phyloP scores from a whole-genome alignment of 1,140 invertebrate species.

The Zaprionus inermis region DNA sequence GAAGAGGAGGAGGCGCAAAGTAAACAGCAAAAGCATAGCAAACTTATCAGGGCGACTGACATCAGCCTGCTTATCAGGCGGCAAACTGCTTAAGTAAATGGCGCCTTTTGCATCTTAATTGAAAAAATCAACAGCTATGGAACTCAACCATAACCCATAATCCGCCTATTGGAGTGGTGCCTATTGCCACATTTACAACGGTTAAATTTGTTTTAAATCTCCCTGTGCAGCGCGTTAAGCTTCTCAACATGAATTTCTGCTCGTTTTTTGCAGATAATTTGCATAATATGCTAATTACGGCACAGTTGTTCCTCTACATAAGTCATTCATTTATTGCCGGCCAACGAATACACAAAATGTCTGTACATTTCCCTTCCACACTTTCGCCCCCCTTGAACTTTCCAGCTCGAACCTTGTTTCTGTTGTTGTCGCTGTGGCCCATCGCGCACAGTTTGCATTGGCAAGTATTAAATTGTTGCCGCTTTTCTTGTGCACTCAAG shows the following conservation, averaged over 20 bases:
- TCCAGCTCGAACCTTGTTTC: constrained; percentile 9
- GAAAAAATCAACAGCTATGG: constrained; percentile 47
- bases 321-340: constrained; percentile 68
- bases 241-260: constrained; percentile 16
- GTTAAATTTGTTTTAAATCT: constrained; percentile 8
- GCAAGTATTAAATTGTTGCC: constrained; percentile 56
- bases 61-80: constrained; percentile 26
- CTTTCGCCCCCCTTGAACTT: constrained; percentile 48
- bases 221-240: background rate
- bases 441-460: constrained; percentile 58
- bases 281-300: constrained; percentile 72
- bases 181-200: too few species aligned
- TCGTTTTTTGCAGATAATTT: constrained; percentile 51
- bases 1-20: background rate
- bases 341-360: constrained; percentile 14
- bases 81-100: constrained; percentile 48
- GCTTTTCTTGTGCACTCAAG: constrained; percentile 30
- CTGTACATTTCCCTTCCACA: constrained; percentile 45
- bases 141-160: constrained; percentile 43
- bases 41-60: constrained; percentile 59
- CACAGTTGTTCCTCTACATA: constrained; percentile 60
- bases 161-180: background rate
- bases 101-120: constrained; percentile 63
- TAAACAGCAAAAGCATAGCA: constrained; percentile 50
- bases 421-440: constrained; percentile 25